A percentile compares a stretch with the other conserved stretches of the same genome.
Conservation (phyloP, 2,888 invertebrate genomes). For the Meteorus colon region DNA sequence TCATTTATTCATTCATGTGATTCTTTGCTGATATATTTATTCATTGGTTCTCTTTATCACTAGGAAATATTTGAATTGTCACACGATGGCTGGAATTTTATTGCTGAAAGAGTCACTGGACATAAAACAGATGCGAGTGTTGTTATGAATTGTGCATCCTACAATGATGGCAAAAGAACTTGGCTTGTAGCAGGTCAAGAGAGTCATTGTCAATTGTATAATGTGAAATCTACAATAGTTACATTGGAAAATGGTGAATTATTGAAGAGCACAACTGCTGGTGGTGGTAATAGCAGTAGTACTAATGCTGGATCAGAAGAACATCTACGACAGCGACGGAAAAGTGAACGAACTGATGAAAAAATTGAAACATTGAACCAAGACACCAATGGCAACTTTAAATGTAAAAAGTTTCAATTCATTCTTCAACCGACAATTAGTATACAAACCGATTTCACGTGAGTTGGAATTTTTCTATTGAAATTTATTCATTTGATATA, state of each 20-base stretch:
- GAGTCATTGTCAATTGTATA: conserved; percentile 91
- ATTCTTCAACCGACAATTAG: conserved; percentile 85
- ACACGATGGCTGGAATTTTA: conserved; percentile 87
- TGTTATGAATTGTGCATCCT: conserved; percentile 92
- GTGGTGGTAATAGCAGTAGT: conserved; percentile 17
- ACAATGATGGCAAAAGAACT: conserved; percentile 82
- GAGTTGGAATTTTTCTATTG: conserved; percentile 54
- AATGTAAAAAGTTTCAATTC: conserved; percentile 79
- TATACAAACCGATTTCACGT: conserved; percentile 90
- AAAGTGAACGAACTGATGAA: conserved; percentile 75
- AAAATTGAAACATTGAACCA: conserved; percentile 58
- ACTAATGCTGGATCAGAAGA: conserved; percentile 56
- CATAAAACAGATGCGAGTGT: conserved; percentile 92
- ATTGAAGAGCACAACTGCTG: conserved; percentile 73
- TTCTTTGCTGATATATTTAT: neutral
- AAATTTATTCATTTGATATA: conserved; percentile 1
- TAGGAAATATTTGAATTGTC: conserved; percentile 95
- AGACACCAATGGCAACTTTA: conserved; percentile 63
- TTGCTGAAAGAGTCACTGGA: conserved; percentile 90
- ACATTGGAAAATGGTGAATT: conserved; percentile 73
- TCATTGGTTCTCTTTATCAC: conserved; percentile 57
- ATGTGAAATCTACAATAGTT: conserved; percentile 76
- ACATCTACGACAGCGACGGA: conserved; percentile 76
- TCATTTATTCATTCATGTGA: neutral
- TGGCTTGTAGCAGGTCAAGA: conserved; percentile 93